A percentile compares a stretch with the other conserved stretches of the same genome.
Conservation (phyloP, 2,888 invertebrate genomes). For the Phyllotreta striolata region DNA sequence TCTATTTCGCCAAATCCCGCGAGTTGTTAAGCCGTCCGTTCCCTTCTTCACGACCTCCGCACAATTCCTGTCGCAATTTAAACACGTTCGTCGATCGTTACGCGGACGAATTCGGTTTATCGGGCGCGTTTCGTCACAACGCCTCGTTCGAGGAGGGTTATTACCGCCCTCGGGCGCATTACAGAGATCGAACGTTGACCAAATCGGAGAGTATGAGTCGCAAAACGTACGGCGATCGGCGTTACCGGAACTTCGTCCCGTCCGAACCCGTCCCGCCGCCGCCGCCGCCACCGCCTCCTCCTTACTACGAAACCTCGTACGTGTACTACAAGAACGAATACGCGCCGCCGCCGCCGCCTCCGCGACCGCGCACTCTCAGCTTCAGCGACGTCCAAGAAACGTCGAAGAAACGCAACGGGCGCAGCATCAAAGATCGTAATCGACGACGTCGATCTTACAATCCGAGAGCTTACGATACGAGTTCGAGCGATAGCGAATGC, state of each 20-base stretch:
- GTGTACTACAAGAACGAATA: conserved; percentile 53
- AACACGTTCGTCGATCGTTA: conserved; percentile 41
- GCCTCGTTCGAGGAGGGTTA: conserved; percentile 52
- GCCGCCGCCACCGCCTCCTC: conserved; percentile 35
- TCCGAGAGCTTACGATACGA: conserved; percentile 65
- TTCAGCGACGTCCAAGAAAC: conserved; percentile 52
- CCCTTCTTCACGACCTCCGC: conserved; percentile 51
- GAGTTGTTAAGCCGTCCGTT: conserved; percentile 71
- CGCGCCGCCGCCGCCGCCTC: too few species aligned
- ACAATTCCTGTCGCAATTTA: conserved; percentile 58
- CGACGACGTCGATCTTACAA: conserved; percentile 66
- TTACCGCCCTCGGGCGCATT: conserved; percentile 46
- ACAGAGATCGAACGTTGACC: conserved; percentile 58
- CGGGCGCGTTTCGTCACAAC: conserved; percentile 50
- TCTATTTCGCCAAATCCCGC: conserved; percentile 76
- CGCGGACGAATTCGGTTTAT: conserved; percentile 45
- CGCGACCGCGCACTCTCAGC: conserved; percentile 51
- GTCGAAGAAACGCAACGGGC: conserved; percentile 53
- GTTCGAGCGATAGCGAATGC: conserved; percentile 64
- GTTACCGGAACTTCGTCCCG: conserved; percentile 26
- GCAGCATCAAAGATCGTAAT: conserved; percentile 66
- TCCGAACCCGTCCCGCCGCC: too few species aligned
- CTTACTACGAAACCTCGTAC: conserved; percentile 54
- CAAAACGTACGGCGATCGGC: conserved; percentile 56
- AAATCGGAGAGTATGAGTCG: conserved; percentile 61